Evolutionary conservation across 1,140 invertebrate species (phyloP).

Genomic region (Streblospio benedicti): DNA sequence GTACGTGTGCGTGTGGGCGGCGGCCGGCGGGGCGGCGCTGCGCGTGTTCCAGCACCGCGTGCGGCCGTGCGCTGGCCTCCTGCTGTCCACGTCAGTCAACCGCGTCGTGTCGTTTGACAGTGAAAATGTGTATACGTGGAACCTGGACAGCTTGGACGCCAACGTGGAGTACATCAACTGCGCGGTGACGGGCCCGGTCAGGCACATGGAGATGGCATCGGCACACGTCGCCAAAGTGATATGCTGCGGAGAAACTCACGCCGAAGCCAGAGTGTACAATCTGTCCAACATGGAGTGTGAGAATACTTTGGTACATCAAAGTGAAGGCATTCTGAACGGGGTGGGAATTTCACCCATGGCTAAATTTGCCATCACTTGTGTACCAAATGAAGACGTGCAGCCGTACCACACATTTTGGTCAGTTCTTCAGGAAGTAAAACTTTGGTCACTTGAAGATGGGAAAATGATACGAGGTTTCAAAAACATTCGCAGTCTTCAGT

Average conservation of each 20-base stretch:
- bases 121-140: slow-evolving; percentile 31
- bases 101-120: neutral
- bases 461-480: slow-evolving; percentile 20
- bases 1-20: slow-evolving; percentile 35
- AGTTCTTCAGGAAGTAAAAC: slow-evolving; percentile 10
- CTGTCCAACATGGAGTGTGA: slow-evolving; percentile 20
- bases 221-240: slow-evolving; percentile 16
- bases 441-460: slow-evolving; percentile 26
- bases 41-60: slow-evolving; percentile 28
- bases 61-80: slow-evolving; percentile 17
- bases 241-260: slow-evolving; percentile 23
- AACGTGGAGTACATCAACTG: slow-evolving; percentile 27
- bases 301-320: slow-evolving; percentile 23
- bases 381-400: too few relatives aligned
- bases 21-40: slow-evolving; percentile 26
- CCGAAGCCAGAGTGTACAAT: slow-evolving; percentile 27
- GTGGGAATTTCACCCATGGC: too few relatives aligned
- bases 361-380: too few relatives aligned
- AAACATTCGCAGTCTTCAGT: slow-evolving; percentile 25
- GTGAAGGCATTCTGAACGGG: too few relatives aligned
- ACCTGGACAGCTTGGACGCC: slow-evolving; percentile 34
- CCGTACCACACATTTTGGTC: too few relatives aligned
- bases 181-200: slow-evolving; percentile 25
- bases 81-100: slow-evolving; percentile 24
- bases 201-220: slow-evolving; percentile 22